Evolutionary conservation across 2,113 vertebrate genomes (phyloP).

Genomic region (Pyrgilauda ruficollis): DNA sequence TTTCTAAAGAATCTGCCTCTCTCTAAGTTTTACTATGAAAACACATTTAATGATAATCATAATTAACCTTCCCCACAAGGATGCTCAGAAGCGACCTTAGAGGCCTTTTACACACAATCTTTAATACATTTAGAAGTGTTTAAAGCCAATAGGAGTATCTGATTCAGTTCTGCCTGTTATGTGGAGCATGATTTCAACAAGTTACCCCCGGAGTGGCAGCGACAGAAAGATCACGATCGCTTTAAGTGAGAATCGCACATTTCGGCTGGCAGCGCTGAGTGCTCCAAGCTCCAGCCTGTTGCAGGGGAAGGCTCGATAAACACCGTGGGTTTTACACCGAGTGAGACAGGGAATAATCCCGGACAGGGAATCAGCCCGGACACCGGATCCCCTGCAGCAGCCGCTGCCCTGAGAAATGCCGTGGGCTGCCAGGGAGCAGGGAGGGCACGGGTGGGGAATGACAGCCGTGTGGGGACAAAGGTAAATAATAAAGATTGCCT

Average conservation of each 20-base stretch:
- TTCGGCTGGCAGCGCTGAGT: background rate
- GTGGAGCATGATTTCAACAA: accelerated
- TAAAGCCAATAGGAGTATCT: accelerated
- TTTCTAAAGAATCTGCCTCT: background rate
- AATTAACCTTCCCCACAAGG: background rate
- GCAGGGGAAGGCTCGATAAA: background rate
- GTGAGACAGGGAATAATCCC: background rate
- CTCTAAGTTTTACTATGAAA: background rate
- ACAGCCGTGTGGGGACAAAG: accelerated
- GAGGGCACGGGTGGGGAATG: background rate
- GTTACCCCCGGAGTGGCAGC: background rate
- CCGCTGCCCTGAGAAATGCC: background rate
- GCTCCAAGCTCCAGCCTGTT: background rate
- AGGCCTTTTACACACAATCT: background rate
- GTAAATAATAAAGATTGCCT: too few relatives aligned
- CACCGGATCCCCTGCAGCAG: background rate
- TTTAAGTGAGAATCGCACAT: background rate
- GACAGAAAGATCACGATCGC: accelerated
- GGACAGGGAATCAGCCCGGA: background rate
- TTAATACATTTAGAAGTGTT: accelerated
- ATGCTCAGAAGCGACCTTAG: background rate
- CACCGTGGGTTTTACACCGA: accelerated
- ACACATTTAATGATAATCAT: background rate
- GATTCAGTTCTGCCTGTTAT: background rate
- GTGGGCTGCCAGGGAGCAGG: background rate